Conservation (phyloP, 2,113 vertebrate species). For the Opisthocomus hoazin region DNA sequence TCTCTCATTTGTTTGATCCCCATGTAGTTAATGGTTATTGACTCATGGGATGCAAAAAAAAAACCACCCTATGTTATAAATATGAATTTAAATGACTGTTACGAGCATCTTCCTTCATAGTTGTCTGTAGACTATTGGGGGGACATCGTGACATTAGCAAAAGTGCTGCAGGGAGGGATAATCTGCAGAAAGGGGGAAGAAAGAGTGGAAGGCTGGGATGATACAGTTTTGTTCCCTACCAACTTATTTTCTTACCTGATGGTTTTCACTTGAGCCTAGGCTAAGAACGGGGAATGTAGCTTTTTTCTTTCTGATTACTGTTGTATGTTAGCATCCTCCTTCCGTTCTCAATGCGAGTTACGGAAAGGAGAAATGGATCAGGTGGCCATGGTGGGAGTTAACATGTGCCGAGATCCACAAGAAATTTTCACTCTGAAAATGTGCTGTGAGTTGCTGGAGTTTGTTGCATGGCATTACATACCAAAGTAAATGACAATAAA, state of each 20-base stretch:
- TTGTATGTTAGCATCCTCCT: not conserved
- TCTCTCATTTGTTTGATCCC: not conserved
- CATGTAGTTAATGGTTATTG: not conserved
- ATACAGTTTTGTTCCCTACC: not conserved
- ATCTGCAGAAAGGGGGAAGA: not conserved
- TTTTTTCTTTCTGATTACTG: no score
- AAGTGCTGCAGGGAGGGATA: not conserved
- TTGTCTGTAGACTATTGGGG: not conserved
- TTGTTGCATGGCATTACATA: not conserved
- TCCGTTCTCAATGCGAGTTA: not conserved
- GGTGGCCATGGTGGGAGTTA: not conserved
- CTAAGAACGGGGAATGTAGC: not conserved
- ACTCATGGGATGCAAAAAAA: not conserved
- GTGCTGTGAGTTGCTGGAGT: not conserved
- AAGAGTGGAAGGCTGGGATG: not conserved
- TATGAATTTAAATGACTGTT: not conserved
- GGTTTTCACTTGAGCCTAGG: not conserved
- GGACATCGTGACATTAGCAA: not conserved
- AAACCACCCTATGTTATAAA: not conserved
- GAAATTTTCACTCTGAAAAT: not conserved
- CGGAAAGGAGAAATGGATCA: not conserved
- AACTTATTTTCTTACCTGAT: not conserved
- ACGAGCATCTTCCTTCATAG: not conserved
- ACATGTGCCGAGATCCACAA: not conserved
- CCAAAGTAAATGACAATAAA: not conserved